Evolutionary conservation across 2,888 invertebrate genomes (phyloP), one percentile per base, ranked within the genome.

Genomic region (Rhagonycha fulva): DNA sequence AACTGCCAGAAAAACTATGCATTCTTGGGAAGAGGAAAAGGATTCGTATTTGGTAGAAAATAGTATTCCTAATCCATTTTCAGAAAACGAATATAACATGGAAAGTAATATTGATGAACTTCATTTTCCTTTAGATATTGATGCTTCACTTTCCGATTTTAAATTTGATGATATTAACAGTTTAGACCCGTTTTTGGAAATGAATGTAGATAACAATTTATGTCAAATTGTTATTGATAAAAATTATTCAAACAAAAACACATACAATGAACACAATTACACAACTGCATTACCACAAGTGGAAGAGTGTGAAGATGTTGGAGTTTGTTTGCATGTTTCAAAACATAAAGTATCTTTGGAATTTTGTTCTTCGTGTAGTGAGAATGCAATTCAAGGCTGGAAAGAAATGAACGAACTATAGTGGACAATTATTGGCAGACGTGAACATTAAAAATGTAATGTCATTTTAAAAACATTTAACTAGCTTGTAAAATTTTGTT

Each of bases 251-350:
- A 12, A 24, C 63, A 66, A 66, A 23, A 67, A 47, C 70, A 28
- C 68, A 9, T 76, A 78, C 30, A 72, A 80, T 68, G 87, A 87
- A 76, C 86, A 86, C 76, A 85, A 83, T 82, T 87, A 87, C 76
- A 84, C 83, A 10, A 71, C 61, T 12, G 68, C 26, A n/a, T 32
- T 47, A 62, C 28, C 26, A 19, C 60, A 66, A 30, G 11, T 71
- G 9, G 71, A 72, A 14, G 83, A 81, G 60, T 79, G 85, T 10
- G 86, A 87, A 12, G 87, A 88, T 80, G 87, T 88, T 69, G 91
- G 91, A 14, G 88, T 92, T 14, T 92, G 91, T 82, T 85, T 92
- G 12, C 91, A 92, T 81, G 88, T 91, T 14, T 89, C 90, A 76
- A 89, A 89, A 62, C 89, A 89, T 68, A 88, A 88, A 82, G 88